Evolutionary conservation across 2,888 invertebrate genomes (phyloP), one percentile per base, ranked within the genome.

Genomic region (Formica aserva): DNA sequence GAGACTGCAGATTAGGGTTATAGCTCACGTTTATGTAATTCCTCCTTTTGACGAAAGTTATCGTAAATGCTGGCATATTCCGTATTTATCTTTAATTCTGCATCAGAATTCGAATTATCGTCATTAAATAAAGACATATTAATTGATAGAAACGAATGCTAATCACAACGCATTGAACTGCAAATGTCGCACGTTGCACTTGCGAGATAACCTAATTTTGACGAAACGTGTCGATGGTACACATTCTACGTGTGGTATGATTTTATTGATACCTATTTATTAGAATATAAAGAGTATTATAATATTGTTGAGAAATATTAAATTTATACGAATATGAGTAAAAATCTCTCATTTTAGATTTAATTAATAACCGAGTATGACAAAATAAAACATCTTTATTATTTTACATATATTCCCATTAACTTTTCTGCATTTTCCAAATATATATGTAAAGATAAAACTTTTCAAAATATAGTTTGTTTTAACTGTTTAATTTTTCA

Each of bases 11-110:
- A 57, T 26, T 52, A 52, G 9, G 80, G 26, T 78, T 62, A 80
- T 8, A 48, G 45, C 13, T 95, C 95, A 98, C 98, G 95, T 95
- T 97, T 98, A 92, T 98, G 97, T 29, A 98, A 95, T 94, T 98
- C 97, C 94, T 99, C 99, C 92, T 98, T 98, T 92, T 97, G 97
- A 75, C 98, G 96, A 97, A 98, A 98, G 84, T 95, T 96, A 93
- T 98, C 97, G 93, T 98, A 99, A 89, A 96, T 97, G 89, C 97
- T 97, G 0, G 99, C 98, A 95, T 98, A 99, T 76, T 96, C 96
- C 92, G 97, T 96, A 94, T 98, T 97, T 35, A 97, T 97, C 93
- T 96, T 96, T 45, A 98, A 95, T 76, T 96, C 93, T 18, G 95
- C 94, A 45, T 96, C 95, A 6, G 88, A 86, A 55, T 91, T 88